A percentile compares a stretch with the other conserved stretches of the same genome.
These are phyloP conservation scores for Salarias fasciatus DNA, from an alignment of 2,797 vertebrate genomes.

Conservation along the genomic window DNA sequence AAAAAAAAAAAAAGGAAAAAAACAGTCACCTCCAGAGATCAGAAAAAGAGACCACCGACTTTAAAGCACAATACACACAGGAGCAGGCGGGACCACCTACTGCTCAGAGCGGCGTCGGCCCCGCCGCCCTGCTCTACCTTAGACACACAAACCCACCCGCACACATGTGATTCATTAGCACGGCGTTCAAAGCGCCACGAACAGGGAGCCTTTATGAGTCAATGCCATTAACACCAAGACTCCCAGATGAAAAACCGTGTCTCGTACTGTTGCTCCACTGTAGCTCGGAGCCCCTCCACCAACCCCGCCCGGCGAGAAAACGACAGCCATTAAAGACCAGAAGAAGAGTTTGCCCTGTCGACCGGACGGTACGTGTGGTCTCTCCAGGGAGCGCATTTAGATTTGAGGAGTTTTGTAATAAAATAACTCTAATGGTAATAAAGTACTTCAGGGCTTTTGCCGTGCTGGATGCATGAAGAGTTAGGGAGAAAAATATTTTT, in stretches of 20 bases:
- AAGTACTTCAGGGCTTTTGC: slow-evolving; percentile 32
- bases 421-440: slow-evolving; percentile 45
- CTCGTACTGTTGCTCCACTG: slow-evolving; percentile 18
- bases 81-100: slow-evolving; percentile 50
- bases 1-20: not conserved
- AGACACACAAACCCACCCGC: slow-evolving; percentile 52
- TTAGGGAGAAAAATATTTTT: not conserved
- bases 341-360: slow-evolving; percentile 49
- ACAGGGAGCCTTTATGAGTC: slow-evolving; percentile 73
- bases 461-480: slow-evolving; percentile 33
- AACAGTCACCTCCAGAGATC: slow-evolving; percentile 54
- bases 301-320: no score
- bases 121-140: slow-evolving; percentile 50
- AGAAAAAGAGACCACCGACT: slow-evolving; percentile 64
- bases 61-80: slow-evolving; percentile 39
- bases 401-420: slow-evolving; percentile 40
- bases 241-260: slow-evolving; percentile 50
- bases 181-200: slow-evolving; percentile 67
- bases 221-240: slow-evolving; percentile 56
- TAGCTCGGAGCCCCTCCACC: no score
- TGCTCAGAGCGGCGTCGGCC: slow-evolving; percentile 45
- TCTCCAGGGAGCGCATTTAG: slow-evolving; percentile 19
- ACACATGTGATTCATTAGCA: slow-evolving; percentile 73
- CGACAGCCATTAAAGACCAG: slow-evolving; percentile 45
- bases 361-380: slow-evolving; percentile 69